Evolutionary conservation across 2,888 invertebrate genomes (phyloP), one percentile per base, ranked within the genome.

Genomic region (Leptopterna dolabrata): DNA sequence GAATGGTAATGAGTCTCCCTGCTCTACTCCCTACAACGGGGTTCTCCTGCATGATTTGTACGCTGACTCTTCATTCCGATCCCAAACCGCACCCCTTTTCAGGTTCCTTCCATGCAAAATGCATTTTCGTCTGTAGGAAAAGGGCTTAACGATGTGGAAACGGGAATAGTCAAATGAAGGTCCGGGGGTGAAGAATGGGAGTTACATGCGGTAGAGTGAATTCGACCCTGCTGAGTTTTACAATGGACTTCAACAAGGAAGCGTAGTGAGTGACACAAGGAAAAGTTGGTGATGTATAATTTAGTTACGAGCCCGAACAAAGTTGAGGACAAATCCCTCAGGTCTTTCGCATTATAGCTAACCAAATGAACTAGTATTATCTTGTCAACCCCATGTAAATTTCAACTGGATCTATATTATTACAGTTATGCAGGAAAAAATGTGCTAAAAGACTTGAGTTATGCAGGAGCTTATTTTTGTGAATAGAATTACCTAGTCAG

Each of bases 1-100:
- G 19, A 63, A 63, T 63, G 63, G 63, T 63, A 63, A 63, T 63
- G 63, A 63, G 63, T 63, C 63, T 63, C 63, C 24, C 63, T n/a
- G n/a, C 55, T 19, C 55, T n/a, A 19, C 2, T 27, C 27, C 63
- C 27, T 19, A 27, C 24, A 63, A 63, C 19, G 63, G 19, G 63
- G n/a, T n/a, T n/a, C 14, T 11, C 63, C 63, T 63, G 24, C 63
- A 63, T 63, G 63, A 63, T 19, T 63, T 63, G 24, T 63, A 63
- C 63, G 63, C 63, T 63, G 63, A 63, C 63, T 63, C 24, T 63
- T 63, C 63, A 24, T 63, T 63, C 24, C 63, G 24, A 63, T 63
- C 63, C 11, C 11, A 63, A 63, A 63, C 63, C 63, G 19, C 63
- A 63, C 47, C 16, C 55, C 63, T 19, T 24, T 63, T 24, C 19